phyloP scores from a whole-genome alignment of 2,888 invertebrate genomes.

The Agrotis clavis region DNA sequence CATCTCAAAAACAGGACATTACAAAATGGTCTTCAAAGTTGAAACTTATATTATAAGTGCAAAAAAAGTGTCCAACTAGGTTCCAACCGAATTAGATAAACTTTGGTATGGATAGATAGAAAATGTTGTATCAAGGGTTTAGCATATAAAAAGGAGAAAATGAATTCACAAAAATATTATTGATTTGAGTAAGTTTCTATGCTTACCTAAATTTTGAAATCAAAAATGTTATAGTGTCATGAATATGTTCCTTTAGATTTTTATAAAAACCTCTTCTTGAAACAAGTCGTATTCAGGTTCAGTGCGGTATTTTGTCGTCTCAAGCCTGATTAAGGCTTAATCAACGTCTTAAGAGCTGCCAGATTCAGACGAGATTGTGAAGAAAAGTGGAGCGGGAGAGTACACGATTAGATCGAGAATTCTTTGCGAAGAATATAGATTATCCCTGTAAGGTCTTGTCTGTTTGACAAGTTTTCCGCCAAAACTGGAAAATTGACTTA shows the following conservation, averaged over 20 bases:
- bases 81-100: no score
- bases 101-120: no score
- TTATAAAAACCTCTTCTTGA: neutral
- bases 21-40: neutral
- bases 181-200: no score
- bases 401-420: slow-evolving; percentile 19
- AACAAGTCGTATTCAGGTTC: slow-evolving; percentile 8
- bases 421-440: slow-evolving; percentile 12
- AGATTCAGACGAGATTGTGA: slow-evolving; percentile 58
- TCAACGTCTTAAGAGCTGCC: slow-evolving; percentile 66
- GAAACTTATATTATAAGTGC: no score
- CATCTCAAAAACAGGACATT: neutral
- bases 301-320: slow-evolving; percentile 50
- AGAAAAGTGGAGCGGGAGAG: slow-evolving; percentile 21
- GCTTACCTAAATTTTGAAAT: no score
- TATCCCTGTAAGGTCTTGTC: neutral
- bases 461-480: neutral
- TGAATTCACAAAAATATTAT: no score
- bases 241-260: neutral
- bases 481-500: neutral
- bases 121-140: no score
- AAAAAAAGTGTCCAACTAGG: no score
- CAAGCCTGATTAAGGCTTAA: slow-evolving; percentile 67
- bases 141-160: no score
- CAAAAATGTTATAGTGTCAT: no score